A percentile compares a stretch with the other conserved stretches of the same genome.
These are phyloP conservation scores for Cyrtodaria siliqua DNA, from an alignment of 2,888 invertebrate species.

Conservation along the genomic window DNA sequence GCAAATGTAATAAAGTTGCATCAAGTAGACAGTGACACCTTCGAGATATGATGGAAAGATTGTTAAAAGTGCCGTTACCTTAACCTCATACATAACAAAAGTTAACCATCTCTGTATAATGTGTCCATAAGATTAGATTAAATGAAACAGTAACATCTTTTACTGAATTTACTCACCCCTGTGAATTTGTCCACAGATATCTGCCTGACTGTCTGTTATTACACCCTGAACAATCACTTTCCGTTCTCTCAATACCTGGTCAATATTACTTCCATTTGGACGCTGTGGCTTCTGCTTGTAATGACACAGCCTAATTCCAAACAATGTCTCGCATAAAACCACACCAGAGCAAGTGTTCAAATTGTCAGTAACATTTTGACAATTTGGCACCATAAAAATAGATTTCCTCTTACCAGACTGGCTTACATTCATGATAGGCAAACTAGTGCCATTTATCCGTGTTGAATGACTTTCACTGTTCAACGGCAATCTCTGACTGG, in stretches of 20 bases:
- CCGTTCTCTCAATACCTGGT: conserved; percentile 67
- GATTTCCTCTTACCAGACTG: conserved; percentile 63
- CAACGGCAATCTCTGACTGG: conserved; percentile 45
- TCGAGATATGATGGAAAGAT: too few species aligned
- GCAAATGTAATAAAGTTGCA: too few species aligned
- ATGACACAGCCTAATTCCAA: conserved; percentile 77
- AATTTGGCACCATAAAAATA: conserved; percentile 54
- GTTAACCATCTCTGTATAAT: too few species aligned
- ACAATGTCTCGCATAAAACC: conserved; percentile 75
- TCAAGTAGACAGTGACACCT: too few species aligned
- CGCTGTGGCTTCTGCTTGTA: conserved; percentile 71
- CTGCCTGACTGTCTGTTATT: conserved; percentile 70
- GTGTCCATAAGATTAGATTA: too few species aligned
- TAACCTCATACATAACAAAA: too few species aligned
- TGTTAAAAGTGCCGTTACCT: too few species aligned
- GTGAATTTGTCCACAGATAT: conserved; percentile 72
- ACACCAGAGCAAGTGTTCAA: conserved; percentile 58
- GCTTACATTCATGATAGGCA: conserved; percentile 11
- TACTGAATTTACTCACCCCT: conserved; percentile 70
- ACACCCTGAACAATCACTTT: conserved; percentile 79
- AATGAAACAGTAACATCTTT: too few species aligned
- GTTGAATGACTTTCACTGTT: conserved; percentile 10
- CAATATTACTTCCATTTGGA: conserved; percentile 62
- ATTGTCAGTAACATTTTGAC: conserved; percentile 27
- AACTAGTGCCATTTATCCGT: neutral